Percentiles rank a stretch among this genome's conserved stretches.
phyloP scores from a whole-genome alignment of 2,797 vertebrate species.

The Rhabdomys pumilio region DNA sequence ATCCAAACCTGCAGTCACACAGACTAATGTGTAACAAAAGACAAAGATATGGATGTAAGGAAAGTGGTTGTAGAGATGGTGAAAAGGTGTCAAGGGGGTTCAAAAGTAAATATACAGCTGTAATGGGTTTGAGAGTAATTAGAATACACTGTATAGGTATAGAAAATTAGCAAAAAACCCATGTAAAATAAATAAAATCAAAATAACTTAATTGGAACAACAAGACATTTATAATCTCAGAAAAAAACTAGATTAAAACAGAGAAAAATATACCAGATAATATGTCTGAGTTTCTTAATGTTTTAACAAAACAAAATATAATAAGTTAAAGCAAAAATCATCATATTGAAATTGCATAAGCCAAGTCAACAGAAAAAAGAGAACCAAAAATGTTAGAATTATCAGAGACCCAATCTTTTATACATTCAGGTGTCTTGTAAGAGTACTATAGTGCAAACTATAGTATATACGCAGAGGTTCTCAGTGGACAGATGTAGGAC shows the following conservation, averaged over 20 bases:
- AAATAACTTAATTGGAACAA: not conserved
- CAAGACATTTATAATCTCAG: not conserved
- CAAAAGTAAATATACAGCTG: not conserved
- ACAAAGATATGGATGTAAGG: not conserved
- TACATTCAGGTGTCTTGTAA: not conserved
- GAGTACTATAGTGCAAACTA: no score
- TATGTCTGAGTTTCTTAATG: not conserved
- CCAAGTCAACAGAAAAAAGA: not conserved
- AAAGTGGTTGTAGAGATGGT: not conserved
- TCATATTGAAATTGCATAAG: not conserved
- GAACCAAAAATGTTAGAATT: not conserved
- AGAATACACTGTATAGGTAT: fast-evolving
- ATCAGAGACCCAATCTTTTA: not conserved
- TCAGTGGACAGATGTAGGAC: no score
- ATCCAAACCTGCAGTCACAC: not conserved
- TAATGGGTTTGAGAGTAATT: no score
- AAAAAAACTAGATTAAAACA: not conserved
- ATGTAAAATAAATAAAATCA: not conserved
- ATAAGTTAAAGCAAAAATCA: not conserved
- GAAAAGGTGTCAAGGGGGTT: not conserved
- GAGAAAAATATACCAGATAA: not conserved
- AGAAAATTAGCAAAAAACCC: not conserved
- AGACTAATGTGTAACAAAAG: not conserved
- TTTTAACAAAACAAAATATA: not conserved
- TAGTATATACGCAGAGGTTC: not conserved